Percentiles rank a stretch among this genome's conserved stretches.
Conservation (phyloP, 1,140 invertebrate genomes). For the Drosophila tristis region DNA sequence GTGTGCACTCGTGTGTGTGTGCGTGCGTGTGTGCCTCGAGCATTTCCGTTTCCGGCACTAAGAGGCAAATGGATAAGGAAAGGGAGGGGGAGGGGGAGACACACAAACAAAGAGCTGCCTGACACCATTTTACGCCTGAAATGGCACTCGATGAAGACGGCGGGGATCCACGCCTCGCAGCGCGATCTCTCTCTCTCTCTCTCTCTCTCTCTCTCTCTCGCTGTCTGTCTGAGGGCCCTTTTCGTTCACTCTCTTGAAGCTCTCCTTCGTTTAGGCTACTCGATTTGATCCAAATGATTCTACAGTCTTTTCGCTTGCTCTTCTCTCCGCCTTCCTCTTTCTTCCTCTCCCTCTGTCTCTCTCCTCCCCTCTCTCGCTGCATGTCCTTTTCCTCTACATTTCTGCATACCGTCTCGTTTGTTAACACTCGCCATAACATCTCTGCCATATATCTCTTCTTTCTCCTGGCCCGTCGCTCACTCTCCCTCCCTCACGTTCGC, state of each 20-base stretch:
- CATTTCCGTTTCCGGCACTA: slow-evolving; percentile 45
- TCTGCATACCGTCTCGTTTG: too few species aligned
- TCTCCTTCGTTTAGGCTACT: too few species aligned
- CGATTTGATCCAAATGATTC: too few species aligned
- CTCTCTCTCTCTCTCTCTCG: neutral
- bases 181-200: neutral
- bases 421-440: too few species aligned
- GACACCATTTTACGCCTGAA: slow-evolving; percentile 14
- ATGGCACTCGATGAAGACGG: neutral
- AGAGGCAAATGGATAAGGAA: neutral
- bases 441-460: neutral
- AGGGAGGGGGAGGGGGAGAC: slow-evolving; percentile 11
- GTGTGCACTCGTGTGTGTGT: slow-evolving; percentile 1
- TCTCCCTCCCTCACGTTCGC: neutral
- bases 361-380: too few species aligned
- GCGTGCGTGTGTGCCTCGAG: slow-evolving; percentile 1
- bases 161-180: neutral
- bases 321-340: too few species aligned
- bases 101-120: slow-evolving; percentile 12
- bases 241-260: too few species aligned
- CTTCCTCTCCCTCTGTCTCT: too few species aligned
- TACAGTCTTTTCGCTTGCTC: too few species aligned
- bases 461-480: neutral
- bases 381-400: too few species aligned
- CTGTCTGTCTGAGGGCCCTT: too few species aligned